phyloP scores from a whole-genome alignment of 2,113 vertebrate species.

The Lonchura striata region DNA sequence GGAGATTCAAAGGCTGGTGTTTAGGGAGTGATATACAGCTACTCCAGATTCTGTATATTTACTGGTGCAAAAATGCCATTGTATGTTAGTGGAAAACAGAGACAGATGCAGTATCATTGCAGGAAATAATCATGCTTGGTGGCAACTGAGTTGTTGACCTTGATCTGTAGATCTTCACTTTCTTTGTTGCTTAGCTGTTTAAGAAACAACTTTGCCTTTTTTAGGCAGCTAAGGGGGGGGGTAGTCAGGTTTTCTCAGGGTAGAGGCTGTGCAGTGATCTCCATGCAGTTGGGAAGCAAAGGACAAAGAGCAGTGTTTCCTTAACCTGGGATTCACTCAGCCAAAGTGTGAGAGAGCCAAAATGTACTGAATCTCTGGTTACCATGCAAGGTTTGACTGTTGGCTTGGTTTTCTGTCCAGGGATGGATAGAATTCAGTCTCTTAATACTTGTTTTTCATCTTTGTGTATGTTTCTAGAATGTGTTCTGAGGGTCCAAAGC shows the following conservation, averaged over 20 bases:
- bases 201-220: background rate
- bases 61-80: background rate
- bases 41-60: background rate
- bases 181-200: background rate
- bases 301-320: background rate
- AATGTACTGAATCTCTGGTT: background rate
- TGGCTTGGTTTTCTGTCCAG: background rate
- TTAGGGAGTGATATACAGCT: background rate
- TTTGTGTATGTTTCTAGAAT: background rate
- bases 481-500: background rate
- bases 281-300: background rate
- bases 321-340: background rate
- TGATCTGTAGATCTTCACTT: background rate
- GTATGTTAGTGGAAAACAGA: background rate
- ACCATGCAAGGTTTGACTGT: background rate
- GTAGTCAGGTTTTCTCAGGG: background rate
- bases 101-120: background rate
- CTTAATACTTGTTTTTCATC: background rate
- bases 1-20: background rate
- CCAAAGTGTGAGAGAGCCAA: background rate
- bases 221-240: background rate
- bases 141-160: background rate
- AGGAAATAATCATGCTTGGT: background rate
- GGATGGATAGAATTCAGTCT: background rate
- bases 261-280: background rate